Percentiles rank a stretch among this genome's conserved stretches.
Evolutionary conservation across 2,113 vertebrate genomes (phyloP).

Genomic region (Choloepus hoffmanni): DNA sequence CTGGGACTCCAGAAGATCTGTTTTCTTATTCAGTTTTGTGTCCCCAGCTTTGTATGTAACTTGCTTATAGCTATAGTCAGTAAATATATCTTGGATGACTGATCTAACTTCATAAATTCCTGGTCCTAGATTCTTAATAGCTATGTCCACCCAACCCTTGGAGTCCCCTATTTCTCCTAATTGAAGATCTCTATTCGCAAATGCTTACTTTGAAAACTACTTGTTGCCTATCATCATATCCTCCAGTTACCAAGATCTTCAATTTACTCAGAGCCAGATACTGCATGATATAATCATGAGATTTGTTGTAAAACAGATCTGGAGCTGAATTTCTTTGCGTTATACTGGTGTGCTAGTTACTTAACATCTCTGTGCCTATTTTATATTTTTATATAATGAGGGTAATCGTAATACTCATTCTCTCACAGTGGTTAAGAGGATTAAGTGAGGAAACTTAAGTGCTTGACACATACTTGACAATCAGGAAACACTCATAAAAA

Average conservation of each 20-base stretch:
- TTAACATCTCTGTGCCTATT: slow-evolving; percentile 35
- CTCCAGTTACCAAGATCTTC: not conserved
- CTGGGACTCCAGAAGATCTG: not conserved
- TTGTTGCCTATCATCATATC: not conserved
- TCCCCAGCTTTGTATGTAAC: not conserved
- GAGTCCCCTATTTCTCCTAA: not conserved
- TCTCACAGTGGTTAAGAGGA: slow-evolving; percentile 22
- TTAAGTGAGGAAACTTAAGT: slow-evolving; percentile 62
- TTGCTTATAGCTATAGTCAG: not conserved
- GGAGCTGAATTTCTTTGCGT: slow-evolving; percentile 40
- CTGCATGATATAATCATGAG: not conserved
- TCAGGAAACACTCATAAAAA: slow-evolving; percentile 60
- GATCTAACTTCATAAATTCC: slow-evolving; percentile 35
- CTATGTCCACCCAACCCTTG: not conserved
- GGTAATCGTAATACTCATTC: slow-evolving; percentile 55
- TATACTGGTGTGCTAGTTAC: not conserved
- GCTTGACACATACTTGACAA: slow-evolving; percentile 57
- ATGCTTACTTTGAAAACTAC: slow-evolving; percentile 35
- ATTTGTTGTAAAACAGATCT: not conserved
- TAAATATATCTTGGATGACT: not conserved
- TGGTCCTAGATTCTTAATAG: slow-evolving; percentile 40
- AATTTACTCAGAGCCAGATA: not conserved
- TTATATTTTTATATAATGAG: slow-evolving; percentile 51
- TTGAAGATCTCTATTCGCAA: not conserved
- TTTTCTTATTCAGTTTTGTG: slow-evolving; percentile 50